Evolutionary conservation across 1,140 invertebrate species (phyloP), one percentile per base, ranked within the genome.

Genomic region (Drosophila arizonae): DNA sequence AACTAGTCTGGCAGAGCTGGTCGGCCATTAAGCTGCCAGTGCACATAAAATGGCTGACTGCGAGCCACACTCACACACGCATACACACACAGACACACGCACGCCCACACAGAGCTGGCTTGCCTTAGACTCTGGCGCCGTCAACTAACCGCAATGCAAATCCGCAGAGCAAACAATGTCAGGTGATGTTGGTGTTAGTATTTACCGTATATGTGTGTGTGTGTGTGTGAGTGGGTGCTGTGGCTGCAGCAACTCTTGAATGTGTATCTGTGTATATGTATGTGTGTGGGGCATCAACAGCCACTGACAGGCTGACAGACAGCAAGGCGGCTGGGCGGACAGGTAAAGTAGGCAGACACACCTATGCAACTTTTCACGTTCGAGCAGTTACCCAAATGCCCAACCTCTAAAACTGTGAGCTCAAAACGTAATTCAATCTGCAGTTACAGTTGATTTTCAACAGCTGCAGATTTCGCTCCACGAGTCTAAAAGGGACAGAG

Each of bases 161-260:
- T 88, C 84, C 84, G 77, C 84, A 88, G 79, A 84, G 84, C 84
- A 88, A 88, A 88, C 84, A 88, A 88, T 82, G 82, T 86, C 82
- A 86, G 82, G 82, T 86, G 82, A 86, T 70, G 79, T 76, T 77
- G 56, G 82, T 54, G 55, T 72, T 67, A 41, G 56, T 56, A 63
- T 56, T 52, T 54, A n/a, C 30, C 28, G 3, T 36, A 8, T 36
- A 33, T 52, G 39, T 28, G 26, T 57, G 52, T n/a, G 10, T 3
- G 50, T 51, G 54, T 30, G n/a, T 57, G 52, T 28, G 21, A 30
- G 30, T 57, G 52, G 61, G 41, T 48, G 30, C 58, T 61, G 24
- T 45, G 45, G n/a, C 46, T 50, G 45, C 45, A 21, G 8, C 15
- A 15, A 9, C 15, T 21, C 15, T 15, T n/a, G 6, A 43, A 46